Evolutionary conservation across 1,140 invertebrate species (phyloP), one percentile per base, ranked within the genome.

Genomic region (Hylaeus volcanicus): DNA sequence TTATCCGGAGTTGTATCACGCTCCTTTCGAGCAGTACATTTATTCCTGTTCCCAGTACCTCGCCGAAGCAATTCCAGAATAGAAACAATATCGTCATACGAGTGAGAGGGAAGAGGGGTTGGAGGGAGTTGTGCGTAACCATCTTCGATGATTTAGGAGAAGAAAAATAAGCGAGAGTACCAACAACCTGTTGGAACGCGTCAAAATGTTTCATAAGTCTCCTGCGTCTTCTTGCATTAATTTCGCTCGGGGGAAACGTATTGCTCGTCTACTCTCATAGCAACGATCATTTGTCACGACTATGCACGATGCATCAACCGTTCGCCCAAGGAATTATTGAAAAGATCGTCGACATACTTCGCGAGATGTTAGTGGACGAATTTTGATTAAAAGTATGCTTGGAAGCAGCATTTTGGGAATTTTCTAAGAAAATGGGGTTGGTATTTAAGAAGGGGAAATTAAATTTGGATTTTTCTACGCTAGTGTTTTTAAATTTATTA

Each of bases 121-220:
- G 26, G 26, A 26, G 15, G 5, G n/a, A 1, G 69, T 26, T 9
- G 15, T 48, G 9, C 11, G 26, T n/a, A n/a, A 37, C 26, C 12
- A 58, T 61, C 26, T 75, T 75, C 55, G 76, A 75, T 71, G 55
- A 74, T 74, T 79, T 65, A 39, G 58, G 56, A 43, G 51, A 43
- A 56, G 61, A 72, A 79, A 87, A 86, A 80, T 82, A 73, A 72
- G 39, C 51, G 43, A 2, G 65, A 48, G 76, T 83, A 86, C 86
- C 80, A 86, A 87, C 89, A 85, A 90, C 82, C 86, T 89, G 87
- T 88, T 88, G 89, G 74, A 88, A 86, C 15, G 39, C 11, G 55
- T 63, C 64, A 15, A 39, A 8, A 26, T 3, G 56, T 64, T 43
- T 64, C 26, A n/a, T 8, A n/a, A 51, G 45, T 41, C 39, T 56